These are phyloP conservation scores for Struthidea cinerea DNA, from an alignment of 2,113 vertebrate species.

Conservation along the genomic window DNA sequence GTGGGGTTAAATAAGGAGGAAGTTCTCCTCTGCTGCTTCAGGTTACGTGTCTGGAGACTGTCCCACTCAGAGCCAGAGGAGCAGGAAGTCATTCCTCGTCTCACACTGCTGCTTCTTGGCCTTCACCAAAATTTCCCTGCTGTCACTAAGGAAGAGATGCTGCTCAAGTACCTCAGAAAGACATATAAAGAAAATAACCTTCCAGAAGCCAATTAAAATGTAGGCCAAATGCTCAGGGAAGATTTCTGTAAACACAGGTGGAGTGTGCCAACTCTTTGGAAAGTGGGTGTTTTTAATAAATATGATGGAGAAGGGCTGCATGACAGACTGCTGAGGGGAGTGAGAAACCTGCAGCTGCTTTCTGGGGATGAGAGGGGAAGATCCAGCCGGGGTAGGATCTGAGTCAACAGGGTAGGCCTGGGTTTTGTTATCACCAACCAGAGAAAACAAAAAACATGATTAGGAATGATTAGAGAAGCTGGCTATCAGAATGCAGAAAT, in stretches of 20 bases:
- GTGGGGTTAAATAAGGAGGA: neutral
- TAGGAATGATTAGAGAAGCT: neutral
- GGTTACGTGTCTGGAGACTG: neutral
- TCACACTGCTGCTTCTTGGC: neutral
- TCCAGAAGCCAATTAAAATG: constrained; percentile 32
- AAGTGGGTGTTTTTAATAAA: constrained; percentile 26
- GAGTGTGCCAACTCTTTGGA: neutral
- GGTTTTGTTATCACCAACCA: neutral
- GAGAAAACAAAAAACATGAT: neutral
- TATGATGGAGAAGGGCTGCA: neutral
- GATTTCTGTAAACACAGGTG: constrained; percentile 38
- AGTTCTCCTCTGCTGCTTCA: neutral
- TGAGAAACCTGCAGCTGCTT: neutral
- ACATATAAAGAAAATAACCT: neutral
- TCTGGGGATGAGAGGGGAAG: neutral
- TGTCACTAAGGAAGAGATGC: neutral
- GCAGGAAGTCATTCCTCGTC: neutral
- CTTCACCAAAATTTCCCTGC: neutral
- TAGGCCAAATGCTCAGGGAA: constrained; percentile 42
- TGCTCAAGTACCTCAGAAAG: neutral
- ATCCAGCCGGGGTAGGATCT: neutral
- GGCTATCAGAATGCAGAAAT: neutral
- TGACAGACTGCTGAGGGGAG: neutral
- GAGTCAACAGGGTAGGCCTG: neutral
- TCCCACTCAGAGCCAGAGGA: neutral